phyloP scores from a whole-genome alignment of 2,888 invertebrate species.

The Drosophila kanekoi region DNA sequence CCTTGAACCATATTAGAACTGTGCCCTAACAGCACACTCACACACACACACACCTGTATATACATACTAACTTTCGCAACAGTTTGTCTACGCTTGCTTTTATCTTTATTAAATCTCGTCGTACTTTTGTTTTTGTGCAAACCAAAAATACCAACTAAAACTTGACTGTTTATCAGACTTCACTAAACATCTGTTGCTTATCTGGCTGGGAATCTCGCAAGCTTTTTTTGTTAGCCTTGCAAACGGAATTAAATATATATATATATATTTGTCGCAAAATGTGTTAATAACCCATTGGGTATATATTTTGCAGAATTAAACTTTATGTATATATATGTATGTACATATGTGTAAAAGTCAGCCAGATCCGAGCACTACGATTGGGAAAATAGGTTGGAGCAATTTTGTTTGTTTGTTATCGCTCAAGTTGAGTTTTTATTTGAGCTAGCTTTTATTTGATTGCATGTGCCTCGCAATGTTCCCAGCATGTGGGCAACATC shows the following conservation, averaged over 20 bases:
- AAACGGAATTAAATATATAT: too few relatives aligned
- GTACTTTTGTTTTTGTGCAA: slow-evolving; percentile 2
- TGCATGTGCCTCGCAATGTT: too few relatives aligned
- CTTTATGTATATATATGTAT: too few relatives aligned
- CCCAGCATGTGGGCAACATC: neutral
- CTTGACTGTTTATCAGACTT: slow-evolving; percentile 33
- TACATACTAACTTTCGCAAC: slow-evolving; percentile 9
- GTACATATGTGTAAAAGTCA: too few relatives aligned
- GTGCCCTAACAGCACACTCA: slow-evolving; percentile 7
- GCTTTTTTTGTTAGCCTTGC: neutral
- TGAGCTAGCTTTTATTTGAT: neutral
- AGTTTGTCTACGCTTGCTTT: slow-evolving; percentile 22
- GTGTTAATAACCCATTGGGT: too few relatives aligned
- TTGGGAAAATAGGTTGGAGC: too few relatives aligned
- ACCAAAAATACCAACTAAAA: slow-evolving; percentile 1
- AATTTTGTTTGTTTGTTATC: too few relatives aligned
- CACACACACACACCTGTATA: neutral
- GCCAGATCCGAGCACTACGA: too few relatives aligned
- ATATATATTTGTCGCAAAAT: too few relatives aligned
- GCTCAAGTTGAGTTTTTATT: too few relatives aligned
- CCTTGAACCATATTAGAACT: slow-evolving; percentile 53
- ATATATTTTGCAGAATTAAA: neutral
- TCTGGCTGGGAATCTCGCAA: neutral
- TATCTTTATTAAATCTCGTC: slow-evolving; percentile 18
- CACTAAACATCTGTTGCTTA: neutral